Conservation (phyloP, 2,888 invertebrate genomes). For the Drosophila paucipuncta region DNA sequence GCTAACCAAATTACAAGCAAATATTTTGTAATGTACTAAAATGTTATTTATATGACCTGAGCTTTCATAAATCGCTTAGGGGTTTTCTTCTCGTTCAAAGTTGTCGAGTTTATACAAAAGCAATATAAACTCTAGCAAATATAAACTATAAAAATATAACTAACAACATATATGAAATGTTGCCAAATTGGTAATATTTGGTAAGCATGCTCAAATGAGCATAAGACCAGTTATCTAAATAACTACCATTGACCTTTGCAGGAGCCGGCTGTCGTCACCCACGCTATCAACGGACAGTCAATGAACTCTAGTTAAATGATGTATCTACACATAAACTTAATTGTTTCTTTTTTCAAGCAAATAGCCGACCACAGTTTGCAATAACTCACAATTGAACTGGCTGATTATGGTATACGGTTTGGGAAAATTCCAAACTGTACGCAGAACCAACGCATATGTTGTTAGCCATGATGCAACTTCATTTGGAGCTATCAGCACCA, state of each 20-base stretch:
- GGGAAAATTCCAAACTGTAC: neutral
- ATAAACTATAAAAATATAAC: neutral
- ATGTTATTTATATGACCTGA: conserved; percentile 34
- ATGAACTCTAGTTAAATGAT: conserved; percentile 25
- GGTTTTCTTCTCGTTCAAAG: conserved; percentile 6
- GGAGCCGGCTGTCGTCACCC: conserved; percentile 24
- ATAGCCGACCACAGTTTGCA: neutral
- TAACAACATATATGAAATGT: neutral
- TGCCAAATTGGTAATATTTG: neutral
- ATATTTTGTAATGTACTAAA: conserved; percentile 42
- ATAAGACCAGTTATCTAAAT: conserved; percentile 38
- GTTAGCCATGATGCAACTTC: conserved; percentile 39
- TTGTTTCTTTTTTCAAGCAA: neutral
- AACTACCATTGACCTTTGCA: conserved; percentile 51
- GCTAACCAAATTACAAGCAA: conserved; percentile 30
- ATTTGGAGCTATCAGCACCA: conserved; percentile 17
- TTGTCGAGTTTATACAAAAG: neutral
- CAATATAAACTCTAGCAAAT: neutral
- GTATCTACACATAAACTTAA: neutral
- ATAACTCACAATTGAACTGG: neutral
- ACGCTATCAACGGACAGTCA: conserved; percentile 32
- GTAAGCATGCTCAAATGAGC: conserved; percentile 10
- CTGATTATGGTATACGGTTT: neutral
- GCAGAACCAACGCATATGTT: neutral
- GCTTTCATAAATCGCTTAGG: conserved; percentile 32